phyloP scores from a whole-genome alignment of 30 jellyfish, hydroid and myxozoan species.

The Euphysa ruthae region DNA sequence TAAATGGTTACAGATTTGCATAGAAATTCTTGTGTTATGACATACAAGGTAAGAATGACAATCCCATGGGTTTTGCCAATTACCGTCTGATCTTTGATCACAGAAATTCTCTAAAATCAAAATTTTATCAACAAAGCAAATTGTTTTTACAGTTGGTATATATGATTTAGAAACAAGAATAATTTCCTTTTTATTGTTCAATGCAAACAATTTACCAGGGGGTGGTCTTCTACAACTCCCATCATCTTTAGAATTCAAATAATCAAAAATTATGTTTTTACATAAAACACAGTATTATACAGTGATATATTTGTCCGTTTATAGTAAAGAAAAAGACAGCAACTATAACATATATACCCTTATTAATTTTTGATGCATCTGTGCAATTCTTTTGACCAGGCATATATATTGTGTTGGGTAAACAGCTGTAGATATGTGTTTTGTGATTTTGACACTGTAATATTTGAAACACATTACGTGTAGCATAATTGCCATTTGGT shows the following conservation, averaged over 20 bases:
- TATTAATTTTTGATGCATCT: background rate
- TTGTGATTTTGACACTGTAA: slow-evolving; percentile 6
- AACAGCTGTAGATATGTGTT: background rate
- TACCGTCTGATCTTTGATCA: slow-evolving; percentile 53
- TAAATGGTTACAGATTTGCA: background rate
- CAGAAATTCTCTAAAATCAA: slow-evolving; percentile 47
- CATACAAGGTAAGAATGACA: slow-evolving; percentile 66
- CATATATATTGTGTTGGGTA: background rate
- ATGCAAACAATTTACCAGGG: too few species aligned
- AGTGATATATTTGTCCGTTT: too few species aligned
- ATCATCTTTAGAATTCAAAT: too few species aligned
- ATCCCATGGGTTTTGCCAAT: slow-evolving; percentile 80
- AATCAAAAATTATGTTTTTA: too few species aligned
- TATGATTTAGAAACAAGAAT: background rate
- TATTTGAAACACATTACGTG: slow-evolving; percentile 14
- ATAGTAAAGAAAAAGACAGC: too few species aligned
- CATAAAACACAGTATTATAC: too few species aligned
- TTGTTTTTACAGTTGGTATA: background rate
- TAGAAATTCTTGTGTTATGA: slow-evolving; percentile 13
- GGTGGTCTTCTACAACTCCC: too few species aligned
- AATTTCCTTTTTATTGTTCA: too few species aligned
- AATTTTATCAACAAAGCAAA: background rate
- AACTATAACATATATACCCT: background rate
- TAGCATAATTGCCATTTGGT: slow-evolving; percentile 35
- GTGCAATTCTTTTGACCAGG: slow-evolving; percentile 25